These are phyloP conservation scores for Macrostomum lignano DNA, from an alignment of 1,140 invertebrate species.

Conservation along the genomic window DNA sequence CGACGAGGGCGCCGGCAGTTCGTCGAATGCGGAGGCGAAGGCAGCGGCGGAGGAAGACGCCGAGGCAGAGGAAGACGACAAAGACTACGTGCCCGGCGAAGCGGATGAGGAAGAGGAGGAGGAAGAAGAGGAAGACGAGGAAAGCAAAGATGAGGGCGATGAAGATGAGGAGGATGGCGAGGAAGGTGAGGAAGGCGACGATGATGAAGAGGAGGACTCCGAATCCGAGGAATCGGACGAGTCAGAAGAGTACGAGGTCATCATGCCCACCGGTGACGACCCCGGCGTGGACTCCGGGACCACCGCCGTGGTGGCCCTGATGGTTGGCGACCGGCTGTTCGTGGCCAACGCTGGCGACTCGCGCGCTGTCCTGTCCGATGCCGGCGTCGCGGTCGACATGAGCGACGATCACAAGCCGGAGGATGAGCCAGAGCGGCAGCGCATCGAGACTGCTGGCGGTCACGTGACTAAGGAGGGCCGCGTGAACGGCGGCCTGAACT, in stretches of 20 bases:
- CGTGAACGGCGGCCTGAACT: constrained; percentile 76
- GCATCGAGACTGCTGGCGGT: constrained; percentile 68
- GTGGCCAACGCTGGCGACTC: constrained; percentile 56
- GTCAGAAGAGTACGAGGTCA: neutral
- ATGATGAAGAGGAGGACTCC: constrained; percentile 2
- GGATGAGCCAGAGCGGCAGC: constrained; percentile 46
- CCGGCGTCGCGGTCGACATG: constrained; percentile 60
- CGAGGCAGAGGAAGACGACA: constrained; percentile 7
- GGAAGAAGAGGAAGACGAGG: constrained; percentile 4
- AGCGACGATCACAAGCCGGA: constrained; percentile 78
- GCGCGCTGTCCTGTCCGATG: constrained; percentile 54
- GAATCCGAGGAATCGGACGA: constrained; percentile 2
- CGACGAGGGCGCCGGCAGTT: neutral
- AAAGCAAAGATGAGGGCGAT: constrained; percentile 9
- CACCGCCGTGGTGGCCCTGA: constrained; percentile 65
- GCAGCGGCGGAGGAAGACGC: constrained; percentile 6
- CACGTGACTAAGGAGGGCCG: constrained; percentile 62
- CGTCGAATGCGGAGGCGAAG: neutral
- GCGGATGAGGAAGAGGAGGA: constrained; percentile 6
- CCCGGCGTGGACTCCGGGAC: constrained; percentile 61
- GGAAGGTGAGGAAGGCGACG: constrained; percentile 5
- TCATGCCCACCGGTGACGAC: neutral
- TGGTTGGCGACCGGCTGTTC: constrained; percentile 30
- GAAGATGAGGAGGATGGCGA: constrained; percentile 11
- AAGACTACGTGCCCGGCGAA: constrained; percentile 2